Conservation (phyloP, 1,140 invertebrate species). For the Copidosoma floridanum region DNA sequence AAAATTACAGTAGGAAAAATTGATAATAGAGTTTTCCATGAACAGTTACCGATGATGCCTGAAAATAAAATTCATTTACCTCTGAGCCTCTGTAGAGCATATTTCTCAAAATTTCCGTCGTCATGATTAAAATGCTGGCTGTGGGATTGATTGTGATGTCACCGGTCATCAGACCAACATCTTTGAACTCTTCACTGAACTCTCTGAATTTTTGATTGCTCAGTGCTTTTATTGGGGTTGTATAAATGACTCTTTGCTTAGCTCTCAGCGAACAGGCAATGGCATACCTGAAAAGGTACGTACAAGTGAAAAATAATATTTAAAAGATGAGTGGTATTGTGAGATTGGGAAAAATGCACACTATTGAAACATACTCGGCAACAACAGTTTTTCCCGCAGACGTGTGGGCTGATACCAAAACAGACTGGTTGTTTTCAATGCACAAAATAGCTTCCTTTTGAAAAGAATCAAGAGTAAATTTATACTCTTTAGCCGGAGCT, state of each 20-base stretch:
- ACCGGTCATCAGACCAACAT: constrained; percentile 97
- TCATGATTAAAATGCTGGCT: constrained; percentile 98
- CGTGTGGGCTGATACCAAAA: constrained; percentile 97
- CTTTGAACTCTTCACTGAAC: constrained; percentile 95
- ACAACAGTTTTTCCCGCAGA: constrained; percentile 99
- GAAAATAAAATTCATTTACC: constrained; percentile 39
- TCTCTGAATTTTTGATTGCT: constrained; percentile 99
- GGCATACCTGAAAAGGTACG: constrained; percentile 62
- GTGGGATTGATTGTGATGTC: constrained; percentile 99
- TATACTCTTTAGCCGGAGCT: constrained; percentile 88
- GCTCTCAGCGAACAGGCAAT: constrained; percentile 69
- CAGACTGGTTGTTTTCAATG: constrained; percentile 96
- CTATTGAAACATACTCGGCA: constrained; percentile 90
- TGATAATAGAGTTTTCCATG: background rate
- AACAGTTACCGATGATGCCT: background rate
- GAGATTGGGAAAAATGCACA: constrained; percentile 19
- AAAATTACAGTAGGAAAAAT: background rate
- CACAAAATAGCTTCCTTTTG: constrained; percentile 97
- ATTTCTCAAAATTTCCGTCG: constrained; percentile 98
- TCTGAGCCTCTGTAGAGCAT: constrained; percentile 99
- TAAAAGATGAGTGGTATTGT: constrained; percentile 1
- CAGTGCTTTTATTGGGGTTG: constrained; percentile 98
- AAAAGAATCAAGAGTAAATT: constrained; percentile 96
- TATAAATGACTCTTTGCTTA: constrained; percentile 94
- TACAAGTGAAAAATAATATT: background rate